These are phyloP conservation scores for Drosophila melanosoma DNA, from an alignment of 2,888 invertebrate genomes.

Conservation along the genomic window DNA sequence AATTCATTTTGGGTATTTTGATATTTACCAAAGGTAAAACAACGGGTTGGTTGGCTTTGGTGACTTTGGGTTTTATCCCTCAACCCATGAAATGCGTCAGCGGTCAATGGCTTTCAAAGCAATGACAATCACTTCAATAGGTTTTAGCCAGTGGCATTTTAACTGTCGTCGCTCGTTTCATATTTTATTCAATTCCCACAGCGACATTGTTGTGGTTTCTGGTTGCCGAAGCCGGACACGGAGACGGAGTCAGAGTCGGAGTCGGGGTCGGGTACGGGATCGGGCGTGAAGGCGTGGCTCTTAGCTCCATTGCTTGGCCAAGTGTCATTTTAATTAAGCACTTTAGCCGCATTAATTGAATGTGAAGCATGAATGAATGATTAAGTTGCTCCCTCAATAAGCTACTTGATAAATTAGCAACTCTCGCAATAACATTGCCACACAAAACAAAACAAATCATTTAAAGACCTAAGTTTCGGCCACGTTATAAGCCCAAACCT, in stretches of 20 bases:
- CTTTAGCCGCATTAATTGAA: constrained; percentile 38
- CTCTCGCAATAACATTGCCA: constrained; percentile 1
- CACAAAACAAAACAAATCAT: not conserved
- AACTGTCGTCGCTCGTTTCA: constrained; percentile 26
- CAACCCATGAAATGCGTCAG: constrained; percentile 7
- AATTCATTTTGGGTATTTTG: constrained; percentile 1
- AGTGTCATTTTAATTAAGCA: constrained; percentile 52
- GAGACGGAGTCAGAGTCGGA: too few species aligned
- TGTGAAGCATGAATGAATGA: constrained; percentile 65
- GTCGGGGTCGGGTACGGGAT: not conserved
- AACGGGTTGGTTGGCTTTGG: constrained; percentile 7
- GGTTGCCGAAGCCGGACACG: constrained; percentile 27
- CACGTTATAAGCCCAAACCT: constrained; percentile 32
- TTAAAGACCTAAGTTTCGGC: constrained; percentile 23
- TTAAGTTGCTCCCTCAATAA: constrained; percentile 46
- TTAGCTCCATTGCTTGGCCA: constrained; percentile 12
- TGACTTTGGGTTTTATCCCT: not conserved
- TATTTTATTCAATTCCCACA: constrained; percentile 8
- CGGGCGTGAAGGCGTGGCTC: not conserved
- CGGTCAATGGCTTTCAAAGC: constrained; percentile 50
- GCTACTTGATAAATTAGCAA: constrained; percentile 28
- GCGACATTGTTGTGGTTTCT: constrained; percentile 40
- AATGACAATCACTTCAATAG: constrained; percentile 13
- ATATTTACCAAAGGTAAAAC: constrained; percentile 8
- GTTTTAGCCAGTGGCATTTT: constrained; percentile 38